These are phyloP conservation scores for Drosophila nigricruria DNA, from an alignment of 2,888 invertebrate genomes.

Conservation along the genomic window DNA sequence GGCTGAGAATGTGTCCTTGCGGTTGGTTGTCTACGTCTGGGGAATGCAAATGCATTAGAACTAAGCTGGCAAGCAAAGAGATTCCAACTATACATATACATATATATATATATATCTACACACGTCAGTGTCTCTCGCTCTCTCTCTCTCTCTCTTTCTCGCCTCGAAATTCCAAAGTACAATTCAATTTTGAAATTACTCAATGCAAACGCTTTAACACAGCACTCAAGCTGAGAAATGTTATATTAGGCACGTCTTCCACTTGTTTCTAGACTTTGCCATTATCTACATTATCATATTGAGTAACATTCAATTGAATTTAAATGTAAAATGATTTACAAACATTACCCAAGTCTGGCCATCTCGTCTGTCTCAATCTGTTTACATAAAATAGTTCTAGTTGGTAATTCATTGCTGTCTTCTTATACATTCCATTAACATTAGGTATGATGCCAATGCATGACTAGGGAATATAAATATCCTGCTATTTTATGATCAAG, in stretches of 20 bases:
- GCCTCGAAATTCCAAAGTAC: constrained; percentile 5
- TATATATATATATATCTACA: not conserved
- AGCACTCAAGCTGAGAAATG: not conserved
- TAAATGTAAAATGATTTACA: not conserved
- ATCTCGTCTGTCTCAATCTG: not conserved
- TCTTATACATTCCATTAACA: not conserved
- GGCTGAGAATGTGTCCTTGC: constrained; percentile 29
- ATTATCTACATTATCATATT: constrained; percentile 4
- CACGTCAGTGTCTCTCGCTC: constrained; percentile 4
- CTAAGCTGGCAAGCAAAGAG: constrained; percentile 48
- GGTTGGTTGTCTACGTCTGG: constrained; percentile 26
- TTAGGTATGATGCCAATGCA: not conserved
- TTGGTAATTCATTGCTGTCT: not conserved
- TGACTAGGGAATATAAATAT: not conserved
- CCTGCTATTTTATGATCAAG: not conserved
- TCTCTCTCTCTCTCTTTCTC: not conserved
- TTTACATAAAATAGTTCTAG: not conserved
- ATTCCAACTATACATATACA: constrained; percentile 9
- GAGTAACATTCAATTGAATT: not conserved
- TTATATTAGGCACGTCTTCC: not conserved
- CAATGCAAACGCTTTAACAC: not conserved
- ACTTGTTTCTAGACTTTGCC: not conserved
- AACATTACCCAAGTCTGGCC: not conserved
- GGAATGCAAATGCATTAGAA: constrained; percentile 65
- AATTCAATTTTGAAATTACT: constrained; percentile 15